These are phyloP conservation scores for Galerucella pusilla DNA, from an alignment of 2,888 invertebrate species.

Conservation along the genomic window DNA sequence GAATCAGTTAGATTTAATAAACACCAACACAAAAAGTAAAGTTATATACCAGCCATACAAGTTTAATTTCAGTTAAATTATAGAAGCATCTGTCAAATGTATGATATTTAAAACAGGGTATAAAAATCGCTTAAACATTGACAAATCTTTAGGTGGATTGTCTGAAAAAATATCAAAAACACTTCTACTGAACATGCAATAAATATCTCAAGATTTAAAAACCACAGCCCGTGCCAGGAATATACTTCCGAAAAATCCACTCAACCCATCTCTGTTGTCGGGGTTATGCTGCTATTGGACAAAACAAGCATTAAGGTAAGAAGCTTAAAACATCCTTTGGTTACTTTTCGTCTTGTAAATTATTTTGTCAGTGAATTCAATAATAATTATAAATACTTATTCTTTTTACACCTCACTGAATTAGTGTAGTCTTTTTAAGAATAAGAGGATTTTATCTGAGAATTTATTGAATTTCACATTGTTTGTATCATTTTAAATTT, in stretches of 20 bases:
- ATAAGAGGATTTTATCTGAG: slow-evolving; percentile 32
- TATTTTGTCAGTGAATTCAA: slow-evolving; percentile 32
- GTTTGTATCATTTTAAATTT: neutral
- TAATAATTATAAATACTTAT: slow-evolving; percentile 34
- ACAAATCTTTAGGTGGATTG: too few relatives aligned
- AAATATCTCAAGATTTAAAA: neutral
- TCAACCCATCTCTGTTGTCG: neutral
- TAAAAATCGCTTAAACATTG: too few relatives aligned
- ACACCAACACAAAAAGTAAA: too few relatives aligned
- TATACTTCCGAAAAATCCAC: neutral
- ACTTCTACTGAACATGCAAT: neutral
- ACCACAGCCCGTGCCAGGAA: neutral
- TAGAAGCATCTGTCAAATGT: too few relatives aligned
- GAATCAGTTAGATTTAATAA: too few relatives aligned
- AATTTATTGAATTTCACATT: slow-evolving; percentile 21
- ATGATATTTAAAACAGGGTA: too few relatives aligned
- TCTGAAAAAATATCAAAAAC: neutral
- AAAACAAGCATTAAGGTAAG: slow-evolving; percentile 40
- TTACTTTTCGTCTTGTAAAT: slow-evolving; percentile 27
- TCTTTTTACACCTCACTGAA: slow-evolving; percentile 30
- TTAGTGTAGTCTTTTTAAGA: slow-evolving; percentile 22
- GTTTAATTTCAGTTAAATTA: too few relatives aligned
- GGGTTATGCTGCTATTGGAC: neutral
- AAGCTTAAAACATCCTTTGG: slow-evolving; percentile 38
- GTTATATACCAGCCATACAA: too few relatives aligned